Percentiles rank a stretch among this genome's conserved stretches.
Conservation (phyloP, 2,797 vertebrate genomes). For the Cichlasoma orientale region DNA sequence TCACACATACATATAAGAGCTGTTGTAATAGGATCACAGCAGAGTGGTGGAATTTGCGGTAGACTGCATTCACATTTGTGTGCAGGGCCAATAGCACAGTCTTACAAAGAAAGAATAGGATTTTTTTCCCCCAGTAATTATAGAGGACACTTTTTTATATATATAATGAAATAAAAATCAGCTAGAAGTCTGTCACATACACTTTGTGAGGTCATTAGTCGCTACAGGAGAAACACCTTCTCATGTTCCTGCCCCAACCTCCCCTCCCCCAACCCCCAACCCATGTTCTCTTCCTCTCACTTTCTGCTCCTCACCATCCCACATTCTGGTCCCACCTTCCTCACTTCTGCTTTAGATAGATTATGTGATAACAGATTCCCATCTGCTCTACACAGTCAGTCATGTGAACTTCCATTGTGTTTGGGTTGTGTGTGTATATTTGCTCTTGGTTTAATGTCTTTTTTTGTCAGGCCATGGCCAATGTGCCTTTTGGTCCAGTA, state of each 20-base stretch:
- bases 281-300: constrained; percentile 31
- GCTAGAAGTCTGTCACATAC: constrained; percentile 1
- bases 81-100: background rate
- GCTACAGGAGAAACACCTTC: background rate
- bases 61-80: constrained; percentile 25
- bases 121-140: background rate
- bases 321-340: constrained; percentile 42
- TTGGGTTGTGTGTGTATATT: background rate
- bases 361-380: constrained; percentile 42
- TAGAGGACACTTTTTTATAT: background rate
- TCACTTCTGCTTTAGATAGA: constrained; percentile 57
- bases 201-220: background rate
- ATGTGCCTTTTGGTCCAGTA: constrained; percentile 28
- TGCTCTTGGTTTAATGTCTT: constrained; percentile 15
- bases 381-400: constrained; percentile 30
- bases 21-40: constrained; percentile 69
- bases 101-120: background rate
- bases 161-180: background rate
- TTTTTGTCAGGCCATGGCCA: background rate
- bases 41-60: constrained; percentile 46
- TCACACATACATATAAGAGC: constrained; percentile 35
- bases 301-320: constrained; percentile 38
- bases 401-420: constrained; percentile 16
- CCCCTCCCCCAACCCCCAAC: background rate
- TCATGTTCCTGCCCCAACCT: constrained; percentile 11